phyloP scores from a whole-genome alignment of 2,888 invertebrate species.

The Sarcophaga variegata region DNA sequence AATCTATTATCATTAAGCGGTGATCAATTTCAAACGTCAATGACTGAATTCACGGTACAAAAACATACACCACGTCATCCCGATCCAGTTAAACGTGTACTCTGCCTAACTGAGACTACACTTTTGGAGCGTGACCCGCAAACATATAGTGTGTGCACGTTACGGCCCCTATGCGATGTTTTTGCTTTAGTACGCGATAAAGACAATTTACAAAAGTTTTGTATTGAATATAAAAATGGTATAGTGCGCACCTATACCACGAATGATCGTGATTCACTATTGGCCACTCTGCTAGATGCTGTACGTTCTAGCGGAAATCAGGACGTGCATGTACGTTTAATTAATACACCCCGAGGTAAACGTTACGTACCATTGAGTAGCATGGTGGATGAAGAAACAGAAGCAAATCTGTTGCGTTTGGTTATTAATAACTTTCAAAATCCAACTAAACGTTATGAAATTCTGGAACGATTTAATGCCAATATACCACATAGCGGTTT shows the following conservation, averaged over 20 bases:
- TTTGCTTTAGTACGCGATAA: conserved; percentile 95
- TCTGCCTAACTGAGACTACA: conserved; percentile 97
- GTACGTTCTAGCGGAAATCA: conserved; percentile 98
- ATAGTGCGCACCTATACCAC: conserved; percentile 93
- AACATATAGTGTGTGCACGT: conserved; percentile 96
- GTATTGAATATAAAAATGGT: conserved; percentile 96
- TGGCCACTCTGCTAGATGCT: conserved; percentile 97
- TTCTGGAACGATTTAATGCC: conserved; percentile 96
- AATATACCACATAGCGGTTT: conserved; percentile 99
- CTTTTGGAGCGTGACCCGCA: conserved; percentile 98
- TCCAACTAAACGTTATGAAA: conserved; percentile 86
- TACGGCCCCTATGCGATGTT: conserved; percentile 91
- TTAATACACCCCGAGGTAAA: conserved; percentile 91
- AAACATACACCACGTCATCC: conserved; percentile 92
- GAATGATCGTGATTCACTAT: conserved; percentile 96
- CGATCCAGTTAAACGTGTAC: conserved; percentile 92
- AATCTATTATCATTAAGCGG: conserved; percentile 84
- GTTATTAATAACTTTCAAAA: conserved; percentile 84
- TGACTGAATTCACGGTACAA: conserved; percentile 97
- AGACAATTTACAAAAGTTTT: conserved; percentile 95
- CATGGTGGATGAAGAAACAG: conserved; percentile 97
- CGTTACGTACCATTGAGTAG: conserved; percentile 94
- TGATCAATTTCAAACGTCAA: conserved; percentile 97
- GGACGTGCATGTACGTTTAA: conserved; percentile 96
- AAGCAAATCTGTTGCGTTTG: conserved; percentile 88